Conservation (phyloP, 1,140 invertebrate genomes). For the Cydia splendana region DNA sequence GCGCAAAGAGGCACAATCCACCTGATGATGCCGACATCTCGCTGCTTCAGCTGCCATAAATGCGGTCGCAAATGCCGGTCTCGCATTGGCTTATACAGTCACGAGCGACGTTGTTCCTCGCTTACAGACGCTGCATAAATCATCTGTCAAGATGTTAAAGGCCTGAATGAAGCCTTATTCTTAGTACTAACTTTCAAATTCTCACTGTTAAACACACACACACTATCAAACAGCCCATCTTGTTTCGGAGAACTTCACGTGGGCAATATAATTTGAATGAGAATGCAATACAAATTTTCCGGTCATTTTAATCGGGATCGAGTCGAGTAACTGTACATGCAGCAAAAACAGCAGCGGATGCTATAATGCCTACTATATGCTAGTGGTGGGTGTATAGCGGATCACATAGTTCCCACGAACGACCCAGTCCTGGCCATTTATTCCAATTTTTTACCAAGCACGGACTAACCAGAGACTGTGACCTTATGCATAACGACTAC, state of each 20-base stretch:
- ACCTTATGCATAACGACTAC: background rate
- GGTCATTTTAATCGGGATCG: slow-evolving; percentile 28
- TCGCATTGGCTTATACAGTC: no score
- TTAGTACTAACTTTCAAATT: no score
- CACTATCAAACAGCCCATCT: background rate
- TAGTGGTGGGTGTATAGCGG: slow-evolving; percentile 20
- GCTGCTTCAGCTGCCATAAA: no score
- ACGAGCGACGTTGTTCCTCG: no score
- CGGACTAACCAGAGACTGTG: background rate
- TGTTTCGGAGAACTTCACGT: background rate
- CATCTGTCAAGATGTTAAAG: no score
- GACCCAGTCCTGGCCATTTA: background rate
- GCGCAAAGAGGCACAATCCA: no score
- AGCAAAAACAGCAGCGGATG: background rate
- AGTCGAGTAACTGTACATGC: slow-evolving; percentile 17
- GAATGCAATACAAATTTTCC: slow-evolving; percentile 27
- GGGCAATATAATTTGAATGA: slow-evolving; percentile 23
- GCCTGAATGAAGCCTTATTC: no score
- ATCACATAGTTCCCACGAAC: slow-evolving; percentile 21
- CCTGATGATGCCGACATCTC: no score
- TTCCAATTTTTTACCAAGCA: background rate
- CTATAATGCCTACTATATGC: slow-evolving; percentile 13
- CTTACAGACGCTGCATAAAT: no score
- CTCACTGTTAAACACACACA: background rate
- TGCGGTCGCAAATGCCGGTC: no score